These are phyloP conservation scores for Cygnus atratus DNA, from an alignment of 2,113 vertebrate species.

Conservation along the genomic window DNA sequence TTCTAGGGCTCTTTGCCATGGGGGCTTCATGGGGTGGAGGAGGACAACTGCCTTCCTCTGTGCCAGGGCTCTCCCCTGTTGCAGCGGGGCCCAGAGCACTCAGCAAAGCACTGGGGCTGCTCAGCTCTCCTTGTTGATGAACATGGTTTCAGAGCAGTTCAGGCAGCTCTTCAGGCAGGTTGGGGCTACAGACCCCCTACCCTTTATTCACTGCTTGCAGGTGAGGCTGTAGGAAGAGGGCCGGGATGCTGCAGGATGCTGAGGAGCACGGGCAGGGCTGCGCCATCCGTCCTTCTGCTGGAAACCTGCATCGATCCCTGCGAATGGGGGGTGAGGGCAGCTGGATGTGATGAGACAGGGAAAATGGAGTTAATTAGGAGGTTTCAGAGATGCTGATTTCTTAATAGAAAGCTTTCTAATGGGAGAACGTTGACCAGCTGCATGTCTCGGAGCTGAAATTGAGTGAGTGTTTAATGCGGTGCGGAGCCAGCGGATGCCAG, in stretches of 20 bases:
- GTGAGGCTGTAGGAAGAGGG: not conserved
- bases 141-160: not conserved
- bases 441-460: not conserved
- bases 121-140: not conserved
- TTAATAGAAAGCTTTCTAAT: slow-evolving; percentile 1
- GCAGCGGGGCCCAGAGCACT: not conserved
- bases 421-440: not conserved
- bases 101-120: not conserved
- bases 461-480: not conserved
- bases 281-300: not conserved
- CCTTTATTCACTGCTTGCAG: not conserved
- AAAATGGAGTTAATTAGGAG: slow-evolving; percentile 26
- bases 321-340: not conserved
- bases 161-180: not conserved
- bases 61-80: not conserved
- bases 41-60: not conserved
- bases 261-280: not conserved
- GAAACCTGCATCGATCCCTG: not conserved
- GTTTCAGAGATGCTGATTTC: not conserved
- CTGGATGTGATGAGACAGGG: not conserved
- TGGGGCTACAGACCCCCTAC: not conserved
- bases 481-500: accelerated
- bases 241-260: not conserved
- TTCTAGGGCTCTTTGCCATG: not conserved
- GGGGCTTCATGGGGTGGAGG: not conserved